These are phyloP conservation scores for Harpagoxenus sublaevis DNA, from an alignment of 2,888 invertebrate genomes.

Conservation along the genomic window DNA sequence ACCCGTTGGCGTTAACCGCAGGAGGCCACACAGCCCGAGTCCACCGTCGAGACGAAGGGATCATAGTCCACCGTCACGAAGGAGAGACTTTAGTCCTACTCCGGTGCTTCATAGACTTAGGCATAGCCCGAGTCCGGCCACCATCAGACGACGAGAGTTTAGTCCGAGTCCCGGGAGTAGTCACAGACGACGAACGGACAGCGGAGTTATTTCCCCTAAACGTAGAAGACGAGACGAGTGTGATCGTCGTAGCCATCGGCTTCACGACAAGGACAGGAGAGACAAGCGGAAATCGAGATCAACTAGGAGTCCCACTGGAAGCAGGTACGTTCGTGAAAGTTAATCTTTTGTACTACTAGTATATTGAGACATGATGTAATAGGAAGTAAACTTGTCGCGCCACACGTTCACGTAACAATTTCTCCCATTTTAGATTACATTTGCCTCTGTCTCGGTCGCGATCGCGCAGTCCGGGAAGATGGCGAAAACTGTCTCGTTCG, in stretches of 20 bases:
- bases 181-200: conserved; percentile 80
- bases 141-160: conserved; percentile 79
- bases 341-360: neutral
- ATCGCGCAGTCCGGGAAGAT: conserved; percentile 88
- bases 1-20: conserved; percentile 70
- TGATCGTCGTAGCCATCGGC: conserved; percentile 85
- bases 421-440: conserved; percentile 73
- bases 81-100: conserved; percentile 83
- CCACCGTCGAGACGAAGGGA: conserved; percentile 82
- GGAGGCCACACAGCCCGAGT: conserved; percentile 84
- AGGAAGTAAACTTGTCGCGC: neutral
- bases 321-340: conserved; percentile 73
- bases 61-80: conserved; percentile 80
- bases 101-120: conserved; percentile 79
- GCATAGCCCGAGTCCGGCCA: conserved; percentile 82
- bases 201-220: conserved; percentile 84
- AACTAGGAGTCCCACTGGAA: conserved; percentile 80
- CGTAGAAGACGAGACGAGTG: conserved; percentile 85
- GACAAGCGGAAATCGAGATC: conserved; percentile 86
- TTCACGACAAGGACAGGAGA: conserved; percentile 86
- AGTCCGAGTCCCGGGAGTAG: conserved; percentile 79
- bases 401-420: neutral
- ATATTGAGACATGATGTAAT: neutral
- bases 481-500: conserved; percentile 87
- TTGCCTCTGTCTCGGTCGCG: conserved; percentile 86